phyloP scores from a whole-genome alignment of 2,113 vertebrate genomes.

The Myotis yumanensis region DNA sequence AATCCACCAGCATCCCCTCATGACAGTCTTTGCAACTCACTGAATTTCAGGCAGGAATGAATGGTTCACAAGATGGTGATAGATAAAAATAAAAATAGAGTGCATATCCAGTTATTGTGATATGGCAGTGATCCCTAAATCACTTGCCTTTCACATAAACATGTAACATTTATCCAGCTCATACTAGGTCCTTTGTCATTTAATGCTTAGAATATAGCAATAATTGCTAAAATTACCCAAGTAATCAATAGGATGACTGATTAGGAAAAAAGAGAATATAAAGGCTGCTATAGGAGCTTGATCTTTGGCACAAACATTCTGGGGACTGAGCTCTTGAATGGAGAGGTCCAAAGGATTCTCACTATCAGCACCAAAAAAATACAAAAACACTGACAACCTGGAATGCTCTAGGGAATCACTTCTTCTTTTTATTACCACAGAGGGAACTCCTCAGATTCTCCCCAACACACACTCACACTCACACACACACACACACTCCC shows the following conservation, averaged over 20 bases:
- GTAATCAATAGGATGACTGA: neutral
- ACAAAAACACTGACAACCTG: neutral
- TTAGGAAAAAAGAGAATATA: neutral
- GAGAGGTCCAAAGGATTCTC: neutral
- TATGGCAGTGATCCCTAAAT: neutral
- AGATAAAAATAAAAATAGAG: neutral
- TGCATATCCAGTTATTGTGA: neutral
- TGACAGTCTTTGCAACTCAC: neutral
- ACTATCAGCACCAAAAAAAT: neutral
- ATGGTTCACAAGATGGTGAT: neutral
- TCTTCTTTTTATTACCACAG: neutral
- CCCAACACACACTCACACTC: too few relatives aligned
- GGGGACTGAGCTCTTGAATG: neutral
- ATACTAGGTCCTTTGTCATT: neutral
- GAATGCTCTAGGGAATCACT: neutral
- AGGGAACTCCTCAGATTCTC: neutral
- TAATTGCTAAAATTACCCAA: neutral
- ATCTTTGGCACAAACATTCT: neutral
- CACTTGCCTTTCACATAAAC: neutral
- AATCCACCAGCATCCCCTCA: neutral
- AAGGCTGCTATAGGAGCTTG: neutral
- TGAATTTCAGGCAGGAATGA: neutral
- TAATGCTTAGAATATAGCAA: neutral
- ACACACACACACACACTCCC: too few relatives aligned
- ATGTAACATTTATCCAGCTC: neutral